Evolutionary conservation across 2,888 invertebrate species (phyloP).

Genomic region (Petrolisthes manimaculis): DNA sequence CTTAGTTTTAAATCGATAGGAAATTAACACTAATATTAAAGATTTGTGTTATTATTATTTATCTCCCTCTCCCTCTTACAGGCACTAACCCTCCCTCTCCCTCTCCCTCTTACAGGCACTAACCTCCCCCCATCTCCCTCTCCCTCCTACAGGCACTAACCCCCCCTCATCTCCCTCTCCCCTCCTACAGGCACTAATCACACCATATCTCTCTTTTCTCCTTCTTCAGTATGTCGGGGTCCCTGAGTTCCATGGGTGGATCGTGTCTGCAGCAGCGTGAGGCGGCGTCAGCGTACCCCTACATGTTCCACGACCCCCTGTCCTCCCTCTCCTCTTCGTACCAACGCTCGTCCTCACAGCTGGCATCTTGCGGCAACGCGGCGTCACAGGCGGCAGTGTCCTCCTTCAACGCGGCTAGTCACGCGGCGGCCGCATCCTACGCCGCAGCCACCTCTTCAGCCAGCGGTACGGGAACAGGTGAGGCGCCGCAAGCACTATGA

Average conservation of each 20-base stretch:
- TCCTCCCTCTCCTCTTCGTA: constrained; percentile 80
- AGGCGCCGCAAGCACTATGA: not conserved
- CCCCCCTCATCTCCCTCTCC: not conserved
- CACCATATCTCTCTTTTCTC: constrained; percentile 16
- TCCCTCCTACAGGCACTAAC: not conserved
- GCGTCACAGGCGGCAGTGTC: constrained; percentile 59
- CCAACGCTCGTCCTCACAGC: constrained; percentile 66
- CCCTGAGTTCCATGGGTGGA: constrained; percentile 89
- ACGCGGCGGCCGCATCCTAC: constrained; percentile 60
- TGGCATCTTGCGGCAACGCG: constrained; percentile 64
- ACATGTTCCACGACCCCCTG: constrained; percentile 90
- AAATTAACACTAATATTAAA: not conserved
- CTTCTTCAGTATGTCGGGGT: constrained; percentile 80
- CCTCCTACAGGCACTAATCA: no score
- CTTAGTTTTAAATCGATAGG: no score
- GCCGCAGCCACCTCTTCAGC: constrained; percentile 57
- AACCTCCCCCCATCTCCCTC: not conserved
- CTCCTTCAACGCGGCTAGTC: constrained; percentile 63
- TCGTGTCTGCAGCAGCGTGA: constrained; percentile 77
- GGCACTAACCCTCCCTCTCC: not conserved
- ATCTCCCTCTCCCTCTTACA: not conserved
- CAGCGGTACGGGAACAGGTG: constrained; percentile 57
- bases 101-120: not conserved
- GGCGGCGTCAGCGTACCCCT: constrained; percentile 83
- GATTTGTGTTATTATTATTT: no score